Base-by-base conservation (phyloP, 1,140 invertebrate species). In the Macrostomum lignano region DNA sequence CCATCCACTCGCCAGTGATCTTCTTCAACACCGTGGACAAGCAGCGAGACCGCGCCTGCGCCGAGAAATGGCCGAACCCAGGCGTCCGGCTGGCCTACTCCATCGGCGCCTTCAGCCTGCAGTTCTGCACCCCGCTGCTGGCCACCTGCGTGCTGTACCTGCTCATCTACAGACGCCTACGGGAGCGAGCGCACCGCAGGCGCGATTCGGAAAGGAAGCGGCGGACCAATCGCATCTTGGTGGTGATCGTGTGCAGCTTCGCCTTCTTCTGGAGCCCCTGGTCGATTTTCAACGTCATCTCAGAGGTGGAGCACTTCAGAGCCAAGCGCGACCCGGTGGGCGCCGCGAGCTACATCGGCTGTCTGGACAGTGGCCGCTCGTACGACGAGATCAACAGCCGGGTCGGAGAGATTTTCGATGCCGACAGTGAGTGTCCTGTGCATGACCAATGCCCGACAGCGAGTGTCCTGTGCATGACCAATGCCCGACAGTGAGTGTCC, bases 211-310 rank as follows among this genome's bases (percentile, higher is more conserved):
- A 33, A 22, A 61, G 73, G 25, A 79, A 74, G 3, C 73, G 76
- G 39, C 47, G 62, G 36, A 68, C 65, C 23, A 68, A 65, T 39
- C 65, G 74, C 38, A 94, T 93, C 76, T 60, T 94, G 2, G 79
- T 91, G 38, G 69, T 76, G 0, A 93, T 94, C 73, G 82, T 93
- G 0, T 65, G 69, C 0, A 73, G 86, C 15, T 94, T 93, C 49
- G 73, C 74, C 1, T 59, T 77, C 0, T 86, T 74, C 9, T 94
- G 51, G 51, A 36, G 49, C 21, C 52, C 52, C 14, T 52, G 49
- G 49, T 50, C 46, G 35, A 37, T 49, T 7, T 51, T 49, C 43
- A 38, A 37, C 4, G 38, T 54, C 1, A 43, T 48, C 7, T 31
- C 44, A 7, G 48, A 49, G 38, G 45, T 52, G 23, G n/a, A n/a